These are phyloP conservation scores for Mus caroli DNA, from an alignment of 2,797 vertebrate species.

Conservation along the genomic window DNA sequence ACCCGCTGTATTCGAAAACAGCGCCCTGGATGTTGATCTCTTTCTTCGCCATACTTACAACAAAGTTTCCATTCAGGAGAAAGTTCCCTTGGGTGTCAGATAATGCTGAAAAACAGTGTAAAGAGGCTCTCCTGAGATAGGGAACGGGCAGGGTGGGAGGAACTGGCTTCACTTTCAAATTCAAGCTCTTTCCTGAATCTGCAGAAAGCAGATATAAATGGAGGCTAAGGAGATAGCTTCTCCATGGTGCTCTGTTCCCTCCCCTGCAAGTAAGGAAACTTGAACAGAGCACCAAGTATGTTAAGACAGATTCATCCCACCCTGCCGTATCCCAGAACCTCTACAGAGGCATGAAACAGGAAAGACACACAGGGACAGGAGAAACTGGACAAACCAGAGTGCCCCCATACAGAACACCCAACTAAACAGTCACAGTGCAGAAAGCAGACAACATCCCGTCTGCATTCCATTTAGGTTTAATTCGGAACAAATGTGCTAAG, in stretches of 20 bases:
- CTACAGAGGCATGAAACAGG: not conserved
- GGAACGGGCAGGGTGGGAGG: not conserved
- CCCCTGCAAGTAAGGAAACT: not conserved
- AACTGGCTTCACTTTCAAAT: constrained; percentile 6
- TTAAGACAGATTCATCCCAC: not conserved
- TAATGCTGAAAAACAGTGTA: constrained; percentile 90
- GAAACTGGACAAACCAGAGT: not conserved
- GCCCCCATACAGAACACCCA: not conserved
- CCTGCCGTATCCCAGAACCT: not conserved
- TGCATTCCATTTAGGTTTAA: not conserved
- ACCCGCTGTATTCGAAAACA: constrained; percentile 97
- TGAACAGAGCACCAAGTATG: not conserved
- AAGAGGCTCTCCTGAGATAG: constrained; percentile 61
- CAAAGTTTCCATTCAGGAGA: constrained; percentile 98
- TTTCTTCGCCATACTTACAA: constrained; percentile 98
- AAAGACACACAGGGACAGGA: not conserved
- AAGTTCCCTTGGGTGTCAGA: constrained; percentile 95
- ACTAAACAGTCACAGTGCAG: not conserved
- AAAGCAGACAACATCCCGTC: not conserved
- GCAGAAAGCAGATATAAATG: not conserved
- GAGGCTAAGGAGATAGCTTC: not conserved
- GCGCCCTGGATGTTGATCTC: constrained; percentile 95
- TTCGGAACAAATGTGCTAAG: not conserved
- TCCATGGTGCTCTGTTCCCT: not conserved
- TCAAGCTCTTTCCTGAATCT: not conserved